Conservation (phyloP, 2,113 vertebrate genomes). For the Lichenostomus cassidix region DNA sequence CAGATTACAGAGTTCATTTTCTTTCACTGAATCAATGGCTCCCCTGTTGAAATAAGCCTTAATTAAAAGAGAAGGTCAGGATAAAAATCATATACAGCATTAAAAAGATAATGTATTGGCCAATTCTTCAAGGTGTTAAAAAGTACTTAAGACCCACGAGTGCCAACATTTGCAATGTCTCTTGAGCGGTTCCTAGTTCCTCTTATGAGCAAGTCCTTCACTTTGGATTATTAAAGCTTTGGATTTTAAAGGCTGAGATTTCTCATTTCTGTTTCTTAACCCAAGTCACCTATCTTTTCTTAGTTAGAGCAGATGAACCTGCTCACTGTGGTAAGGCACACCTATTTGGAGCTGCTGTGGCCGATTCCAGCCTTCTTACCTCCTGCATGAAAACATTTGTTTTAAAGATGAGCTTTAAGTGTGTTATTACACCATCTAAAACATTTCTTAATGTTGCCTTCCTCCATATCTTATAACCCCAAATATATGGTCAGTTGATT, state of each 20-base stretch:
- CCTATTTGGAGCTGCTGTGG: background rate
- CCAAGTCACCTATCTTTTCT: background rate
- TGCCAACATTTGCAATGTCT: background rate
- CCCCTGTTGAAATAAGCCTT: conserved; percentile 61
- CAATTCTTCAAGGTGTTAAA: conserved; percentile 59
- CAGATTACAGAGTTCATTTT: conserved; percentile 71
- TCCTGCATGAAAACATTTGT: background rate
- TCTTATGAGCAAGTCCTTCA: background rate
- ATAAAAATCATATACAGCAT: conserved; percentile 64
- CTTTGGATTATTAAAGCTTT: background rate
- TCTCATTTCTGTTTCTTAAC: background rate
- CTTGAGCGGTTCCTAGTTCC: background rate
- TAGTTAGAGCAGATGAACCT: background rate
- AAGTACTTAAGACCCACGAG: conserved; percentile 41
- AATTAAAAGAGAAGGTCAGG: conserved; percentile 67
- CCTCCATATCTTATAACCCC: background rate
- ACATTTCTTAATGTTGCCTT: background rate
- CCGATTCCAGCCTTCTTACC: background rate
- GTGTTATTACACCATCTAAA: background rate
- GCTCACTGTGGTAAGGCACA: background rate
- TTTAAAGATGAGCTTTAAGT: background rate
- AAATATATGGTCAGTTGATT: background rate
- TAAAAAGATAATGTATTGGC: conserved; percentile 57
- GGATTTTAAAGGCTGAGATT: background rate
- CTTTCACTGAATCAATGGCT: conserved; percentile 58